Conservation (phyloP, 2,113 vertebrate species). For the Pedetes capensis region DNA sequence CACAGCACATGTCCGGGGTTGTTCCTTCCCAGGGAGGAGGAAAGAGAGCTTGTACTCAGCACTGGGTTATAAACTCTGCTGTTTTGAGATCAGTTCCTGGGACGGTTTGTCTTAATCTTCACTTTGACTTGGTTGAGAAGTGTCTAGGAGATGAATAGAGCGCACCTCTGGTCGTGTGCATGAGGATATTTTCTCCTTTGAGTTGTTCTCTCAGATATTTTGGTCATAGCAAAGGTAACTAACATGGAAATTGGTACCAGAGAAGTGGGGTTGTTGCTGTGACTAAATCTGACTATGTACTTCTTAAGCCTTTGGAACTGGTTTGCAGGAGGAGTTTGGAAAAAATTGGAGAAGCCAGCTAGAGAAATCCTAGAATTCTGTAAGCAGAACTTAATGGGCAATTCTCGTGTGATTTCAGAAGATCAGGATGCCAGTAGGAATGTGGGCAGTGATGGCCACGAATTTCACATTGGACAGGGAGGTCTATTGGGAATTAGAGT, state of each 20-base stretch:
- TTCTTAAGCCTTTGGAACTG: not conserved
- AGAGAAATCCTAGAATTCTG: no score
- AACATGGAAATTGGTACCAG: not conserved
- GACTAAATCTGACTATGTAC: not conserved
- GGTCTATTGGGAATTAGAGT: not conserved
- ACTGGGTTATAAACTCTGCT: rapidly evolving
- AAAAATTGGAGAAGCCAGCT: no score
- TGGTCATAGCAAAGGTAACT: not conserved
- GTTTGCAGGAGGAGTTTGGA: not conserved
- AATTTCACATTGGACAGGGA: no score
- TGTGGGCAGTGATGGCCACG: no score
- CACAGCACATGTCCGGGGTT: rapidly evolving
- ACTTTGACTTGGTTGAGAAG: no score
- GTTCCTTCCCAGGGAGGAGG: not conserved
- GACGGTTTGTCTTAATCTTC: no score
- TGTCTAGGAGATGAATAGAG: not conserved
- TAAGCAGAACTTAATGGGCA: not conserved
- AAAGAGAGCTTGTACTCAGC: rapidly evolving
- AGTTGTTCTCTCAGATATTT: no score
- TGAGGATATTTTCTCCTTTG: not conserved
- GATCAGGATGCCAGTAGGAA: not conserved
- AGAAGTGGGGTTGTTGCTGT: no score
- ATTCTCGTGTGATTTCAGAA: not conserved
- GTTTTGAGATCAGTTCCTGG: not conserved
- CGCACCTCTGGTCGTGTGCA: not conserved